phyloP scores from a whole-genome alignment of 2,888 invertebrate species.

The Drosophila recens region DNA sequence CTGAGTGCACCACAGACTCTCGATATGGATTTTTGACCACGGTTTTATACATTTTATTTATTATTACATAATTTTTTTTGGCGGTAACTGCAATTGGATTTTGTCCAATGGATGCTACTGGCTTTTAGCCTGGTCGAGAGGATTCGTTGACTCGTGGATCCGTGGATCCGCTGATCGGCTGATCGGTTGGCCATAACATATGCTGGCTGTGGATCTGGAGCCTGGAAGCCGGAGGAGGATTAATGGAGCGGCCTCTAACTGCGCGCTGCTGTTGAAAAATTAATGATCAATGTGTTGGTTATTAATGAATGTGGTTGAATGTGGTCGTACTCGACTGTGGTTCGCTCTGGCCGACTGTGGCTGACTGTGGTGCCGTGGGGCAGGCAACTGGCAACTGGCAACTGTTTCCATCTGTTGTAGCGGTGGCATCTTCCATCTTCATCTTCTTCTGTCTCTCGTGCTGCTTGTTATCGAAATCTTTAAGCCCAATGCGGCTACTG shows the following conservation, averaged over 20 bases:
- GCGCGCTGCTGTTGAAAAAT: conserved; percentile 70
- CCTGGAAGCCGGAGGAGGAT: conserved; percentile 52
- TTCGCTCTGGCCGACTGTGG: neutral
- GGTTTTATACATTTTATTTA: neutral
- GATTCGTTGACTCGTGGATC: neutral
- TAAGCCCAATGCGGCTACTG: conserved; percentile 77
- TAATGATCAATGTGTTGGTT: conserved; percentile 76
- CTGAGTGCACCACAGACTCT: conserved; percentile 33
- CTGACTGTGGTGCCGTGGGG: neutral
- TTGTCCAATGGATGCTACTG: conserved; percentile 68
- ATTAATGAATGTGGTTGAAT: conserved; percentile 68
- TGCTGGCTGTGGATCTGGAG: conserved; percentile 11
- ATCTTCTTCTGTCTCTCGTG: conserved; percentile 42
- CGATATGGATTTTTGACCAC: conserved; percentile 1
- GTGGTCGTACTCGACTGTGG: conserved; percentile 5
- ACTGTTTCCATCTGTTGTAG: conserved; percentile 32
- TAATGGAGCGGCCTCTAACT: conserved; percentile 67
- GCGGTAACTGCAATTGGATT: conserved; percentile 54
- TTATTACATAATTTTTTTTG: neutral
- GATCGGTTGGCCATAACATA: conserved; percentile 19
- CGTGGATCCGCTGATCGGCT: neutral
- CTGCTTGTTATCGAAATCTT: conserved; percentile 73
- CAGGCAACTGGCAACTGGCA: conserved; percentile 5
- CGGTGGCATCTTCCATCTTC: conserved; percentile 56
- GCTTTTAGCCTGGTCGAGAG: conserved; percentile 35